Base-by-base conservation (phyloP, 2,888 invertebrate species). In the Parelbella ahira region DNA sequence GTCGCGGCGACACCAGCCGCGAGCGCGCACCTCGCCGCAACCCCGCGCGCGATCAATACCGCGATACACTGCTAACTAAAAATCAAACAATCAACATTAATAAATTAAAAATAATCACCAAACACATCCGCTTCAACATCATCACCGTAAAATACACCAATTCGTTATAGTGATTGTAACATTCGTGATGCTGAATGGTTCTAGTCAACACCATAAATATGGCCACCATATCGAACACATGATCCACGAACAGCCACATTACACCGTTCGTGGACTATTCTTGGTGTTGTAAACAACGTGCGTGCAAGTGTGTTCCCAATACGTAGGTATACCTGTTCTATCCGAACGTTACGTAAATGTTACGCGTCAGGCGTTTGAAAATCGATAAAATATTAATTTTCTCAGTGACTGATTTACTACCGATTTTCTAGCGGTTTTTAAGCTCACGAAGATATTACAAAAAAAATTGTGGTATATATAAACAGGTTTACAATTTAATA, bases 1-100 rank as follows among this genome's bases (percentile, higher is more conserved):
- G 88, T 88, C 80, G 87, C 83, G 86, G 84, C 86, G 69, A 60
- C 76, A 59, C 73, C 74, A 64, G 81, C 84, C 82, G 82, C 78
- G 66, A 60, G 65, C 72, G 87, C 80, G 77, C 75, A 73, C 72
- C 62, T 52, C 68, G 68, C n/a, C 73, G 67, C 4, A 60, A 49
- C 48, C 34, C 50, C 66, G 65, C 50, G 24, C 70, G 68, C 73
- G 76, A 78, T 82, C 81, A 60, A 82, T 83, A 81, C 57, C 46
- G 43, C 33, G 51, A 53, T 49, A 58, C 68, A 66, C 60, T 58
- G 56, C 37, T 32, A 44, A 43, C 20, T 19, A 51, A 48, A 32
- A 24, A 32, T 10, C 32, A 8, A 34, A 47, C 9, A 6, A 4
- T 4, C 10, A 9, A 18, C 19, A 10, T n/a, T 3, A 30, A 1